Evolutionary conservation across 2,888 invertebrate genomes (phyloP).

Genomic region (Graphium colonna): DNA sequence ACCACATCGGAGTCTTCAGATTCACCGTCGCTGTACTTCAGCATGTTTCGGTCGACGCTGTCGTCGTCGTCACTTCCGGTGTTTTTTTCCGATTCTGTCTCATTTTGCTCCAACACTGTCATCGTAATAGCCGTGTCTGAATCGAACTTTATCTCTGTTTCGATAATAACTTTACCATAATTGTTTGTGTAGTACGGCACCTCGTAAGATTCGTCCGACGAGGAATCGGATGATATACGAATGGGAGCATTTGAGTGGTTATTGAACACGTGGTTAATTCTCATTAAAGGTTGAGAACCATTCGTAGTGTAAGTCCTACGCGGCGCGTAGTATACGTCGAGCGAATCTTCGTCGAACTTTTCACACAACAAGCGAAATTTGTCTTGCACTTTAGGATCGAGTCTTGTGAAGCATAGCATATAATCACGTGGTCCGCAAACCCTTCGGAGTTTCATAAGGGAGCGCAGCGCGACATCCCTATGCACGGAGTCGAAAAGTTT

Average conservation of each 20-base stretch:
- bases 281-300: constrained; percentile 53
- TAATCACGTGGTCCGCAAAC: constrained; percentile 84
- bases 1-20: constrained; percentile 78
- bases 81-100: constrained; percentile 66
- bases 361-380: constrained; percentile 69
- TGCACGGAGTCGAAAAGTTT: constrained; percentile 75
- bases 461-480: constrained; percentile 86
- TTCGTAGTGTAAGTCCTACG: constrained; percentile 51
- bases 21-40: constrained; percentile 82
- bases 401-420: constrained; percentile 71
- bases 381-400: constrained; percentile 72
- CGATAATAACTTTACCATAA: constrained; percentile 86
- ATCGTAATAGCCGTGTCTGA: constrained; percentile 90
- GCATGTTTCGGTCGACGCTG: constrained; percentile 69
- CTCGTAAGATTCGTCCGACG: constrained; percentile 82
- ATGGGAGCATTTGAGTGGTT: constrained; percentile 48
- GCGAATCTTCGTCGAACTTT: constrained; percentile 68
- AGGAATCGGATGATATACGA: constrained; percentile 62
- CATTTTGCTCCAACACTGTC: constrained; percentile 88
- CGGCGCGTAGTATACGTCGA: constrained; percentile 70
- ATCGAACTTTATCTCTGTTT: constrained; percentile 90
- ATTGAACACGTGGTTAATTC: constrained; percentile 60
- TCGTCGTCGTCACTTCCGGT: constrained; percentile 70
- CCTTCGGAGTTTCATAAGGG: constrained; percentile 85
- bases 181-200: constrained; percentile 59